These are phyloP conservation scores for Netelia inedita DNA, from an alignment of 2,888 invertebrate species.

Conservation along the genomic window DNA sequence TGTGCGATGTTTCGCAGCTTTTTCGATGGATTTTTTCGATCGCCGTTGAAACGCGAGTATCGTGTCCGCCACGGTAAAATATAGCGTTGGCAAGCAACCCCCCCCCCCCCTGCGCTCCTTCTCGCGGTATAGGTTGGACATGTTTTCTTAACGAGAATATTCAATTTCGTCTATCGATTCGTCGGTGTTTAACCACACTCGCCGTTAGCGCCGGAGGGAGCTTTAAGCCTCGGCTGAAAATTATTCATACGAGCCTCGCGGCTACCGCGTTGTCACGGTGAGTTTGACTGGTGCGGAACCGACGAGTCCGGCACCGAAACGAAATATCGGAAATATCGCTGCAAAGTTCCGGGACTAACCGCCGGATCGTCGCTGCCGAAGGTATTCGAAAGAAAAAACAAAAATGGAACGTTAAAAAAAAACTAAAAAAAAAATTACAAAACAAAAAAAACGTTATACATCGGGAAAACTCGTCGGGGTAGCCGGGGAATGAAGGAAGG, in stretches of 20 bases:
- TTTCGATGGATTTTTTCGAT: background rate
- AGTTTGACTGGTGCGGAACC: slow-evolving; percentile 49
- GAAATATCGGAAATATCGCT: slow-evolving; percentile 66
- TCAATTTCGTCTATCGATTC: slow-evolving; percentile 77
- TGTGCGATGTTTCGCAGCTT: background rate
- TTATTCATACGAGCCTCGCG: slow-evolving; percentile 67
- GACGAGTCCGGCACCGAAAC: slow-evolving; percentile 32
- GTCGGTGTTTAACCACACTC: slow-evolving; percentile 51
- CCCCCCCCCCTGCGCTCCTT: too few species aligned
- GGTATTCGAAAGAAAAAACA: background rate
- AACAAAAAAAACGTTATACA: slow-evolving; percentile 26
- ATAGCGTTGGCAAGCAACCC: background rate
- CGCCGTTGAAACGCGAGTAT: background rate
- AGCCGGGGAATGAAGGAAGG: slow-evolving; percentile 59
- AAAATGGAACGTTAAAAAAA: too few species aligned
- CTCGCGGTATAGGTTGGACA: slow-evolving; percentile 62
- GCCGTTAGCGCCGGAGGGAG: slow-evolving; percentile 15
- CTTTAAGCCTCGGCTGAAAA: slow-evolving; percentile 61
- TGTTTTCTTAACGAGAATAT: slow-evolving; percentile 78
- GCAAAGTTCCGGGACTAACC: slow-evolving; percentile 40
- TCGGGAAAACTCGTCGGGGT: slow-evolving; percentile 11
- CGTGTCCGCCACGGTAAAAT: background rate
- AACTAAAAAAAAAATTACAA: background rate
- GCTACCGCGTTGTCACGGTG: slow-evolving; percentile 9
- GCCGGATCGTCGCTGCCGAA: slow-evolving; percentile 5